phyloP scores from a whole-genome alignment of 92 coral and sea anemone species.

The Palythoa caribaeorum region DNA sequence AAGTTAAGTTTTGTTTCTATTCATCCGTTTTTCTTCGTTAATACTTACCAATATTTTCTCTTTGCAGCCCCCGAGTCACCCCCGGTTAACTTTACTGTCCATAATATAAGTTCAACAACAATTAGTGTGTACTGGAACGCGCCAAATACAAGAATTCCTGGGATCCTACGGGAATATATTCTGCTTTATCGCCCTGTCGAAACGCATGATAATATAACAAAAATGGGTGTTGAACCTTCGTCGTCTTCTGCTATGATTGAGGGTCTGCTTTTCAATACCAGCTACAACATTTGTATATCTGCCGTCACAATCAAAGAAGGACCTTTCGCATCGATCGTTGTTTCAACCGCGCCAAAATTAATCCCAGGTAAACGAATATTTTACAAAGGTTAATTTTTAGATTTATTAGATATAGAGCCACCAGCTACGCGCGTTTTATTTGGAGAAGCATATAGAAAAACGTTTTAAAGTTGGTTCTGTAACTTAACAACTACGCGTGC shows the following conservation, averaged over 20 bases:
- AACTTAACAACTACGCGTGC: too few relatives aligned
- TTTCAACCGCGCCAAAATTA: conserved; percentile 2
- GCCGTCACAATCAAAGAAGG: conserved; percentile 34
- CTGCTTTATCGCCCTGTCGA: neutral
- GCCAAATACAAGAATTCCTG: conserved; percentile 43
- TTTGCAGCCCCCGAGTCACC: conserved; percentile 34
- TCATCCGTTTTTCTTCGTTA: too few relatives aligned
- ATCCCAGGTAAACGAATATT: neutral
- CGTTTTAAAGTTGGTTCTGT: too few relatives aligned
- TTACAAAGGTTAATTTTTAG: neutral
- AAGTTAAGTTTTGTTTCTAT: too few relatives aligned
- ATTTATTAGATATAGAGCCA: neutral
- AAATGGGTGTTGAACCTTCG: neutral
- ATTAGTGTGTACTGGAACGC: conserved; percentile 18
- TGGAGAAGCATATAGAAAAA: too few relatives aligned
- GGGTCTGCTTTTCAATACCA: neutral
- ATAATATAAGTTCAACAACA: conserved; percentile 4
- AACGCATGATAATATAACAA: neutral
- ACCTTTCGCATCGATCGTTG: neutral
- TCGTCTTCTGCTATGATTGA: neutral
- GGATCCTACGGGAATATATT: conserved; percentile 20
- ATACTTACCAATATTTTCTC: neutral
- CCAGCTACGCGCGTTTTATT: too few relatives aligned
- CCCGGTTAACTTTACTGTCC: conserved; percentile 5
- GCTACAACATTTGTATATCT: neutral